These are phyloP conservation scores for Andrena camellia DNA, from an alignment of 2,888 invertebrate species.

Conservation along the genomic window DNA sequence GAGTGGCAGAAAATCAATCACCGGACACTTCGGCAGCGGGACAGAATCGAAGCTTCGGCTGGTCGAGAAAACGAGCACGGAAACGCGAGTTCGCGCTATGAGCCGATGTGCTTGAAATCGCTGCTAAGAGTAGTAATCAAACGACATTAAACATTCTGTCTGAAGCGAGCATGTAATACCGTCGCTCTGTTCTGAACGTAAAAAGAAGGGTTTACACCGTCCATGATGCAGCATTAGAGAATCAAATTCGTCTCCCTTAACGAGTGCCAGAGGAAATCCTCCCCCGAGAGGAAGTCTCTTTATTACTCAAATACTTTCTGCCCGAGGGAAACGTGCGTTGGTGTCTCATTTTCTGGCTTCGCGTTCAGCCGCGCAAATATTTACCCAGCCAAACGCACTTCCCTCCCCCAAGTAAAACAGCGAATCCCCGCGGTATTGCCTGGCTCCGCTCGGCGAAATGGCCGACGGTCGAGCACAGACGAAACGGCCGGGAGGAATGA, in stretches of 20 bases:
- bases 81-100: slow-evolving; percentile 7
- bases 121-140: neutral
- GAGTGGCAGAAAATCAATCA: slow-evolving; percentile 71
- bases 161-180: neutral
- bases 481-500: slow-evolving; percentile 30
- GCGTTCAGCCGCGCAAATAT: slow-evolving; percentile 57
- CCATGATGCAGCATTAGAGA: neutral
- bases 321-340: slow-evolving; percentile 7
- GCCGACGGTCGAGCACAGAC: slow-evolving; percentile 32
- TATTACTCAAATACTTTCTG: slow-evolving; percentile 36
- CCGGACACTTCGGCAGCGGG: slow-evolving; percentile 49
- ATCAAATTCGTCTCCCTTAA: slow-evolving; percentile 6
- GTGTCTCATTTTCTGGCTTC: slow-evolving; percentile 58
- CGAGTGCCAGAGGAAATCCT: slow-evolving; percentile 8
- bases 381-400: slow-evolving; percentile 55
- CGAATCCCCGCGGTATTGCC: slow-evolving; percentile 28
- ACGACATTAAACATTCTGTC: slow-evolving; percentile 36
- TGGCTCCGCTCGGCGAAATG: slow-evolving; percentile 30
- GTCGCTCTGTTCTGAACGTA: neutral
- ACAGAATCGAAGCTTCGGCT: slow-evolving; percentile 36
- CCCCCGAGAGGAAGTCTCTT: slow-evolving; percentile 16
- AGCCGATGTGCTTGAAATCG: slow-evolving; percentile 11
- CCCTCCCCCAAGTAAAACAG: slow-evolving; percentile 16
- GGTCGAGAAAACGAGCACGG: slow-evolving; percentile 7
- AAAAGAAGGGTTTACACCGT: neutral